Percentiles rank a stretch among this genome's conserved stretches.
These are phyloP conservation scores for Bungarus multicinctus DNA, from an alignment of 2,113 vertebrate species.

Conservation along the genomic window DNA sequence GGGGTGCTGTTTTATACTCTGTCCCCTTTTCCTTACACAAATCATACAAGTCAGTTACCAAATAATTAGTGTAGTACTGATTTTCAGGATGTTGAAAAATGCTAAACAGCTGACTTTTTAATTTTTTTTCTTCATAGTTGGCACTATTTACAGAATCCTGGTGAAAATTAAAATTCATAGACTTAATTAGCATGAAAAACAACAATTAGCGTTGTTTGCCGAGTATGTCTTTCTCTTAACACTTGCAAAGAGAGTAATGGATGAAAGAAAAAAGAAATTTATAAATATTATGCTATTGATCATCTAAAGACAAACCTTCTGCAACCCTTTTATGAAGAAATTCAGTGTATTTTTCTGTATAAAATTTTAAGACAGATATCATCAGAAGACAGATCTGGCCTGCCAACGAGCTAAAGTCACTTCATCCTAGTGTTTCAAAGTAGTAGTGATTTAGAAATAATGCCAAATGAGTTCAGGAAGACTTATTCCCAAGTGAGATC, in stretches of 20 bases:
- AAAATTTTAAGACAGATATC: background rate
- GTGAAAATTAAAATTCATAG: conserved; percentile 65
- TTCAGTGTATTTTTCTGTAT: background rate
- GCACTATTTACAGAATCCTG: conserved; percentile 53
- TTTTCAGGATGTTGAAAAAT: conserved; percentile 45
- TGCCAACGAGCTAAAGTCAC: background rate
- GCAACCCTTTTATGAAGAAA: background rate
- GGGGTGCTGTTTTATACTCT: background rate
- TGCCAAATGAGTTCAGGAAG: background rate
- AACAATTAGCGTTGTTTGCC: conserved; percentile 57
- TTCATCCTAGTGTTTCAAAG: background rate
- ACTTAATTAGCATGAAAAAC: conserved; percentile 67
- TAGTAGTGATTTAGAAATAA: background rate
- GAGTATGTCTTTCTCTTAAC: conserved; percentile 50
- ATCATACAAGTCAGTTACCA: conserved; percentile 23
- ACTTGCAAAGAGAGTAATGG: conserved; percentile 48
- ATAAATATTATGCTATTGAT: conserved; percentile 42
- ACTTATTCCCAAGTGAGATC: background rate
- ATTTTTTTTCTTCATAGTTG: conserved; percentile 24
- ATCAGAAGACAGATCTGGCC: background rate
- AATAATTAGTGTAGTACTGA: conserved; percentile 39
- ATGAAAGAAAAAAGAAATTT: background rate
- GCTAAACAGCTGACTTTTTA: background rate
- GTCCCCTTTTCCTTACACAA: conserved; percentile 34
- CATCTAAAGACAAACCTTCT: background rate